Percentiles rank a stretch among this genome's conserved stretches.
phyloP scores from a whole-genome alignment of 2,888 invertebrate species.

The Molanna angustata region DNA sequence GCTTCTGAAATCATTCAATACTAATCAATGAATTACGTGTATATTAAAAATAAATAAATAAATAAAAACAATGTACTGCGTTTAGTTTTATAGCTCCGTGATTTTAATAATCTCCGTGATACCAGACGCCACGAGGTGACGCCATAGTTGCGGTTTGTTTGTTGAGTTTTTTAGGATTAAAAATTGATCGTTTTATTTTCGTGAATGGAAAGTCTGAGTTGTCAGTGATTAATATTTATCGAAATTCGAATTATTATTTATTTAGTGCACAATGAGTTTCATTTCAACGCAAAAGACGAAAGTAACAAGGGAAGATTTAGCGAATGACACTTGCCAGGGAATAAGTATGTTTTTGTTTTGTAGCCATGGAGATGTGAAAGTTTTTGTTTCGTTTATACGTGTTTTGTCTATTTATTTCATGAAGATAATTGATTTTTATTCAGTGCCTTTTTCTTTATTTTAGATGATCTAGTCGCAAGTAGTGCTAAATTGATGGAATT shows the following conservation, averaged over 20 bases:
- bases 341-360: constrained; percentile 27
- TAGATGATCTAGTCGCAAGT: constrained; percentile 48
- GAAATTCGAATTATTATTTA: too few relatives aligned
- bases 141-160: constrained; percentile 12
- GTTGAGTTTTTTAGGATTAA: constrained; percentile 3
- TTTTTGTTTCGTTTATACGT: background rate
- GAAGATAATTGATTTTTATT: too few relatives aligned
- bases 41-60: background rate
- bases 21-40: too few relatives aligned
- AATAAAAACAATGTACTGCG: background rate
- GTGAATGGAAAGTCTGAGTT: constrained; percentile 8
- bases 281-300: constrained; percentile 14
- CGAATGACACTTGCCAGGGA: constrained; percentile 20
- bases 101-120: too few relatives aligned
- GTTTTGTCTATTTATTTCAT: constrained; percentile 9
- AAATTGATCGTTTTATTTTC: background rate
- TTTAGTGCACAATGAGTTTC: constrained; percentile 19
- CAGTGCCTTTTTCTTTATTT: constrained; percentile 36
- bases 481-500: constrained; percentile 43
- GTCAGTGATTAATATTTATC: too few relatives aligned
- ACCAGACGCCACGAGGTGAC: constrained; percentile 28
- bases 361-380: constrained; percentile 2
- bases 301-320: constrained; percentile 22
- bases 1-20: too few relatives aligned
- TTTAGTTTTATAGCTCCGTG: constrained; percentile 5